Percentiles rank a stretch among this genome's conserved stretches.
phyloP scores from a whole-genome alignment of 2,888 invertebrate species.

The Cryptosula pallasiana region DNA sequence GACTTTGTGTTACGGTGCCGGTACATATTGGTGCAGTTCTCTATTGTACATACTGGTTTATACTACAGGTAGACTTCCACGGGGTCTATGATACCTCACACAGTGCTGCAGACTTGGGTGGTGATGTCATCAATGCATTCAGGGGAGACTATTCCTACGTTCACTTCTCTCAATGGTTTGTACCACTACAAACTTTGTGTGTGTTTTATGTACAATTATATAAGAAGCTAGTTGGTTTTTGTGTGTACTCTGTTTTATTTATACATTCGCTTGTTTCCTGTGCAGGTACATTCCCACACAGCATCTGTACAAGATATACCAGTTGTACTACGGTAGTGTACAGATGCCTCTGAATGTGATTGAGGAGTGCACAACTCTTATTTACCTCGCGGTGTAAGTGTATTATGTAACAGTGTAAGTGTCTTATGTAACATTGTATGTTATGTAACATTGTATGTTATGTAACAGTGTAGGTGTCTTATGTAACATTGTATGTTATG shows the following conservation, averaged over 20 bases:
- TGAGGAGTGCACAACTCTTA: conserved; percentile 34
- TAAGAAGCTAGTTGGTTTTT: too few species aligned
- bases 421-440: too few species aligned
- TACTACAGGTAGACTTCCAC: conserved; percentile 45
- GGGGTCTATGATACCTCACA: conserved; percentile 41
- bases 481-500: too few species aligned
- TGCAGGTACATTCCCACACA: not conserved
- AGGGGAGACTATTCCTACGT: conserved; percentile 25
- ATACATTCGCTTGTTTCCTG: not conserved
- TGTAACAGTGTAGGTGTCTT: too few species aligned
- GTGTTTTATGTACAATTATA: too few species aligned
- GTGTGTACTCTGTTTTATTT: not conserved
- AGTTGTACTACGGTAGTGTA: conserved; percentile 35
- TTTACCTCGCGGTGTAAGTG: conserved; percentile 37
- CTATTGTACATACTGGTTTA: too few species aligned
- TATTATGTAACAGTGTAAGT: too few species aligned
- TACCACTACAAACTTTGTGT: too few species aligned
- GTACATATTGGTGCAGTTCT: too few species aligned
- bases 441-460: too few species aligned
- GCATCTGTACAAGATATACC: not conserved
- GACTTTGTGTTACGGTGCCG: too few species aligned
- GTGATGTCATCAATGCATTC: conserved; percentile 28
- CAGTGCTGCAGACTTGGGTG: conserved; percentile 42
- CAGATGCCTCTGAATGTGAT: conserved; percentile 35
- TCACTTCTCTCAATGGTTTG: not conserved